phyloP scores from a whole-genome alignment of 2,797 vertebrate species.

The Anisognathus igniventris region DNA sequence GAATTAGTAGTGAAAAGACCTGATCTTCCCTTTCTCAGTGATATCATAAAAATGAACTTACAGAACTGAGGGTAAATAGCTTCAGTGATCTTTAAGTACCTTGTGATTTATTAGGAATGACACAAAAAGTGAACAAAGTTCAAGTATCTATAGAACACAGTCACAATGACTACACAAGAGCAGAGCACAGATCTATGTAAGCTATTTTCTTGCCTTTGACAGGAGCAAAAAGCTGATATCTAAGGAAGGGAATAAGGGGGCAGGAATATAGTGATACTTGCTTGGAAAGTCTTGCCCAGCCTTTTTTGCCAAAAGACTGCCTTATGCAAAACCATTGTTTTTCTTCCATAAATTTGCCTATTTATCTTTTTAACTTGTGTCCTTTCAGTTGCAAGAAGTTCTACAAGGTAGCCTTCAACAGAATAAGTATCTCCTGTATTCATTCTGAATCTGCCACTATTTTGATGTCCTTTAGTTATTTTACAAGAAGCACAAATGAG shows the following conservation, averaged over 20 bases:
- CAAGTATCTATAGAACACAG: neutral
- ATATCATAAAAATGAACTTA: neutral
- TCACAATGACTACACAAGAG: neutral
- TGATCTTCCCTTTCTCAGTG: neutral
- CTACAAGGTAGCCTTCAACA: neutral
- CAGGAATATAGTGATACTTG: neutral
- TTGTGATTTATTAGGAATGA: neutral
- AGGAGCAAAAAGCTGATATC: neutral
- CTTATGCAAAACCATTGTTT: accelerated
- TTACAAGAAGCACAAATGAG: neutral
- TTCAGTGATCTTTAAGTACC: neutral
- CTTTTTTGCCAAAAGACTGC: neutral
- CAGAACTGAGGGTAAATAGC: neutral
- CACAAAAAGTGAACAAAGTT: neutral
- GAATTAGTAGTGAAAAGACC: neutral
- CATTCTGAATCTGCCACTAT: neutral
- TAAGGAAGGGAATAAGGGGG: neutral
- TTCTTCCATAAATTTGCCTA: neutral
- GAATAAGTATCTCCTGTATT: neutral
- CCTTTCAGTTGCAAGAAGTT: neutral
- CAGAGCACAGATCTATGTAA: neutral
- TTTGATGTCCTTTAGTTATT: neutral
- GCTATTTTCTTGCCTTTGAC: neutral
- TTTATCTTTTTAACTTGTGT: neutral
- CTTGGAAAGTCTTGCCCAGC: neutral